Evolutionary conservation across 2,113 vertebrate species (phyloP).

Genomic region (Leptobrachium ailaonicum): DNA sequence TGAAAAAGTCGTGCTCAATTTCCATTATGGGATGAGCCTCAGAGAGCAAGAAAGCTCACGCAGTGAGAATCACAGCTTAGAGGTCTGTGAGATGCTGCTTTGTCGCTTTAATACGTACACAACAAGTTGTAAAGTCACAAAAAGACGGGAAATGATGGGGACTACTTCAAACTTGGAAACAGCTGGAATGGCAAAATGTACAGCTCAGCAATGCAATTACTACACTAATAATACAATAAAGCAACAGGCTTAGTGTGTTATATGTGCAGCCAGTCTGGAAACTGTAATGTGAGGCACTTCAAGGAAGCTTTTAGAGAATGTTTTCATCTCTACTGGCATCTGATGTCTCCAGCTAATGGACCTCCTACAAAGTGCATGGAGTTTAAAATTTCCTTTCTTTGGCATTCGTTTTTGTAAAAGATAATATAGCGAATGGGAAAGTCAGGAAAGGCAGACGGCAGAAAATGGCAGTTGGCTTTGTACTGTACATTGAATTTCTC

Average conservation of each 20-base stretch:
- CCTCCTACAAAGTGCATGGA: slow-evolving; percentile 44
- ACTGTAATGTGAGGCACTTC: slow-evolving; percentile 50
- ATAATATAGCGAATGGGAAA: slow-evolving; percentile 32
- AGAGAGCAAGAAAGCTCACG: slow-evolving; percentile 44
- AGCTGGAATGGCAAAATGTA: slow-evolving; percentile 51
- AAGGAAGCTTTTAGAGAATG: slow-evolving; percentile 50
- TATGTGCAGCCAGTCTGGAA: slow-evolving; percentile 50
- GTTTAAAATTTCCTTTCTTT: slow-evolving; percentile 39
- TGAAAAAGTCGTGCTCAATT: slow-evolving; percentile 49
- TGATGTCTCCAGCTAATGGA: slow-evolving; percentile 47
- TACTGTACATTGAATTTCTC: slow-evolving; percentile 18
- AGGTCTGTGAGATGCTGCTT: slow-evolving; percentile 41
- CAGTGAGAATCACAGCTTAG: slow-evolving; percentile 45
- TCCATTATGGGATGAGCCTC: slow-evolving; percentile 49
- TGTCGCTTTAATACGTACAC: slow-evolving; percentile 42
- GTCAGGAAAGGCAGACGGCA: neutral
- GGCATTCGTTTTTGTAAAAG: slow-evolving; percentile 39
- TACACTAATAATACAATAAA: slow-evolving; percentile 49
- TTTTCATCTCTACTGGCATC: slow-evolving; percentile 48
- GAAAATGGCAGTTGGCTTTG: neutral
- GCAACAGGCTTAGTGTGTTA: slow-evolving; percentile 51
- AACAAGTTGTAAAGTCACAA: slow-evolving; percentile 48
- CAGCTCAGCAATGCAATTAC: slow-evolving; percentile 50
- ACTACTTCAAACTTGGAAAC: slow-evolving; percentile 47
- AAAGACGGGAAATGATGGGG: slow-evolving; percentile 48